Conservation (phyloP, 2,113 vertebrate species). For the Gracilinanus agilis region DNA sequence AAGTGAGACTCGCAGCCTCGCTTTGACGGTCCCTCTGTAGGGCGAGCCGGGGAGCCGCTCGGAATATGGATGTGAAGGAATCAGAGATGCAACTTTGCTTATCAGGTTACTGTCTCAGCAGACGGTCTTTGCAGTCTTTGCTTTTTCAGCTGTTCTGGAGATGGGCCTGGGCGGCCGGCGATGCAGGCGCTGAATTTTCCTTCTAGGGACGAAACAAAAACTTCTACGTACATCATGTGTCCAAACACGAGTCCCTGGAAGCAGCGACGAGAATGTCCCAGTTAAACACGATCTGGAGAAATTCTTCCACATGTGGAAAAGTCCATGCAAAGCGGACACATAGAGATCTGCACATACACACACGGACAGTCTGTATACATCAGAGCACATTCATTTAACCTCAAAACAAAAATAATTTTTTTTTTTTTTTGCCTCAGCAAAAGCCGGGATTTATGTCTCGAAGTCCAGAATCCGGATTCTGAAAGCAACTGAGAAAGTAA, state of each 20-base stretch:
- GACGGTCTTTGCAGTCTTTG: constrained; percentile 72
- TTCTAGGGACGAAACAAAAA: constrained; percentile 82
- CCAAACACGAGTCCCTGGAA: constrained; percentile 79
- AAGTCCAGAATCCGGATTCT: constrained; percentile 80
- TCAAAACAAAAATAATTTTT: constrained; percentile 87
- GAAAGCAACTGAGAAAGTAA: constrained; percentile 66
- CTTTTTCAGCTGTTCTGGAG: constrained; percentile 60
- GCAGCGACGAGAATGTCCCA: constrained; percentile 81
- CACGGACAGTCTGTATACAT: constrained; percentile 84
- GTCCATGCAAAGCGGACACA: constrained; percentile 81
- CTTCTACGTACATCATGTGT: constrained; percentile 79
- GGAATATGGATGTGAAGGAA: constrained; percentile 55
- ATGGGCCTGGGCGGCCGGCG: constrained; percentile 59
- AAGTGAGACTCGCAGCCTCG: constrained; percentile 80
- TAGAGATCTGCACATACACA: constrained; percentile 85
- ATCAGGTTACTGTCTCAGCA: constrained; percentile 76
- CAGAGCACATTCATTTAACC: constrained; percentile 86
- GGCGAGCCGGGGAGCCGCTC: constrained; percentile 74
- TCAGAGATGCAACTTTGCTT: constrained; percentile 77
- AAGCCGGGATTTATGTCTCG: constrained; percentile 81
- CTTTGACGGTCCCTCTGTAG: constrained; percentile 72
- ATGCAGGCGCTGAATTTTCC: constrained; percentile 78
- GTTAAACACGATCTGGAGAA: constrained; percentile 84
- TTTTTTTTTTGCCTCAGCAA: constrained; percentile 79
- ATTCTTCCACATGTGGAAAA: constrained; percentile 88